Evolutionary conservation across 1,140 invertebrate species (phyloP), one percentile per base, ranked within the genome.

Genomic region (Glossosoma conforme): DNA sequence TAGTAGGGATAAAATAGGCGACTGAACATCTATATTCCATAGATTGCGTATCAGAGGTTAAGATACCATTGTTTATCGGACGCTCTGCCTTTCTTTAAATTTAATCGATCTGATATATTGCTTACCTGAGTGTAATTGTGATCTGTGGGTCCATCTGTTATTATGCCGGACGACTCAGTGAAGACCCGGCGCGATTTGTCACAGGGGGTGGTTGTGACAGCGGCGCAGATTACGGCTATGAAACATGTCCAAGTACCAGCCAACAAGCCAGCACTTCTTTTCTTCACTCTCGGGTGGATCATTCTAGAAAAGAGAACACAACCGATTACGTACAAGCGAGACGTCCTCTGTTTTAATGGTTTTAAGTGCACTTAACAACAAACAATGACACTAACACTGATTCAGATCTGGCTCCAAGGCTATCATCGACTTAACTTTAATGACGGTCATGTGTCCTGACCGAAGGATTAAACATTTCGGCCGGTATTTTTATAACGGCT

Each of bases 61-160:
- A n/a, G n/a, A n/a, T n/a, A n/a, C n/a, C n/a, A n/a, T n/a, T n/a
- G n/a, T n/a, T n/a, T n/a, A n/a, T n/a, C n/a, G n/a, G n/a, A n/a
- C n/a, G n/a, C n/a, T n/a, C n/a, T n/a, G n/a, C n/a, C n/a, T n/a
- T n/a, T n/a, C n/a, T n/a, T n/a, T n/a, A n/a, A n/a, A n/a, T n/a
- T n/a, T n/a, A n/a, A n/a, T n/a, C n/a, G n/a, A n/a, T n/a, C n/a
- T n/a, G n/a, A n/a, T n/a, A n/a, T n/a, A 40, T 28, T 6, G n/a
- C 9, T 24, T 37, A 75, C 74, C 69, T 91, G 85, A 37, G 88
- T 91, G 62, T 96, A 96, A 65, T 93, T 91, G 2, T 82, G 84
- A 24, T 81, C 85, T 52, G 82, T 78, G 14, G 87, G 86, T n/a
- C 92, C 93, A 79, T 94, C 90, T 44, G 86, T 88, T 52, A 97